Evolutionary conservation across 92 coral and sea anemone species (phyloP), one percentile per base, ranked within the genome.

Genomic region (Metridium senile): DNA sequence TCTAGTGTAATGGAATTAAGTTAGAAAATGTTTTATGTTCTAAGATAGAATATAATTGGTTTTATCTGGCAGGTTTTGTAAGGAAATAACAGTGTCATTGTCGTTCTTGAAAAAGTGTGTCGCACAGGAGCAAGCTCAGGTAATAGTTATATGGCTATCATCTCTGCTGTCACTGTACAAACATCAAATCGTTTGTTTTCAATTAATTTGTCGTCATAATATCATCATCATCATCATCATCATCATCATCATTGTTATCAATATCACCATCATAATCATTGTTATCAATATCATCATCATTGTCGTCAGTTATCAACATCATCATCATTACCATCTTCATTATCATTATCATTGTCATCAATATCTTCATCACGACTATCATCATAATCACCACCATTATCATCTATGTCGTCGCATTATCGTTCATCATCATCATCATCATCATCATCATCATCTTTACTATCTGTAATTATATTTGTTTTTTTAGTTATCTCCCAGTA

Each of bases 21-120:
- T n/a, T n/a, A n/a, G n/a, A n/a, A n/a, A n/a, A n/a, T n/a, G n/a
- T n/a, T n/a, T n/a, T n/a, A n/a, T n/a, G n/a, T n/a, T n/a, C n/a
- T n/a, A n/a, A n/a, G n/a, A n/a, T n/a, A n/a, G n/a, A n/a, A n/a
- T n/a, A n/a, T n/a, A n/a, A 39, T 39, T 39, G 49, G 49, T 62
- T 47, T 3, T 49, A 34, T 69, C 66, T 71, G 28, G 33, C 62
- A 93, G 98, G 47, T 71, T 93, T 34, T 51, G 72, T 68, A 80
- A 72, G 70, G 62, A 21, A 16, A 83, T 54, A 43, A 89, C 98
- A 16, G 81, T 87, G 25, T 47, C 82, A 23, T 62, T 90, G 13
- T 84, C 98, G 1, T 86, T 90, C 74, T 90, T 84, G 70, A 76
- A 71, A 33, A 93, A 87, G 72, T 90, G 90, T 71, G 58, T 93